Percentiles rank a stretch among this genome's conserved stretches.
phyloP scores from a whole-genome alignment of 2,888 invertebrate genomes.

The Anoncus sp. region DNA sequence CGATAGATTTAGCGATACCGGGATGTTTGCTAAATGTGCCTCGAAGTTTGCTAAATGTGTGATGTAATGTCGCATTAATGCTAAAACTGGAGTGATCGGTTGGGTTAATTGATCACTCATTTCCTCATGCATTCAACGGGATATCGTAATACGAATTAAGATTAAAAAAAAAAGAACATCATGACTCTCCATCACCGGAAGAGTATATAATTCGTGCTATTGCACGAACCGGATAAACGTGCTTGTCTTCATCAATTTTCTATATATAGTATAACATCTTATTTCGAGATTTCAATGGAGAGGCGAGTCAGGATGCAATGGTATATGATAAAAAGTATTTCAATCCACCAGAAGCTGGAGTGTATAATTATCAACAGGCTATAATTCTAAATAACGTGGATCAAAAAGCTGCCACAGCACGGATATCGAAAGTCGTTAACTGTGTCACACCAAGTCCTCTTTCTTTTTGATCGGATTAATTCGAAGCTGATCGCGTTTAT shows the following conservation, averaged over 20 bases:
- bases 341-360: not conserved
- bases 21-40: too few relatives aligned
- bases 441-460: not conserved
- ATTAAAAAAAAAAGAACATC: not conserved
- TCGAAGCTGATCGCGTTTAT: too few relatives aligned
- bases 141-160: not conserved
- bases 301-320: not conserved
- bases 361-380: constrained; percentile 6
- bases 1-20: too few relatives aligned
- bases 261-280: not conserved
- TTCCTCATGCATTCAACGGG: not conserved
- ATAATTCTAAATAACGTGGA: constrained; percentile 1
- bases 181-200: not conserved
- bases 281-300: not conserved
- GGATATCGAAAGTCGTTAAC: constrained; percentile 31
- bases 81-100: not conserved
- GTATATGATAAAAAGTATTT: not conserved
- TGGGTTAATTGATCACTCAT: constrained; percentile 21
- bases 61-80: too few relatives aligned
- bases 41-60: too few relatives aligned
- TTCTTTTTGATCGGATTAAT: too few relatives aligned
- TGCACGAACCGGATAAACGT: not conserved
- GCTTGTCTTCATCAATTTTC: not conserved
- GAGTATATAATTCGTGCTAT: not conserved
- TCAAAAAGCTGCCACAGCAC: not conserved